phyloP scores from a whole-genome alignment of 2,888 invertebrate genomes.

The Exephanes ischioxanthus region DNA sequence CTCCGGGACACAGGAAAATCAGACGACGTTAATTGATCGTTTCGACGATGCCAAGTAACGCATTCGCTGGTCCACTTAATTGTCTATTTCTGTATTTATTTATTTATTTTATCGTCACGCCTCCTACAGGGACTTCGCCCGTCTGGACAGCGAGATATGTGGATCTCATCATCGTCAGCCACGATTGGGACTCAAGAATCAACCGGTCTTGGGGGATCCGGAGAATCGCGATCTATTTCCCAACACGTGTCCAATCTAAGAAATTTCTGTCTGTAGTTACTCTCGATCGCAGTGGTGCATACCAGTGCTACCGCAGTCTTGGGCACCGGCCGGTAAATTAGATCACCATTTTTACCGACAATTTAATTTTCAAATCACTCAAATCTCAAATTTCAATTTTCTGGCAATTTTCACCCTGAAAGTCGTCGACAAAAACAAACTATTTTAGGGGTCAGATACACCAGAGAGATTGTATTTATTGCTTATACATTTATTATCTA shows the following conservation, averaged over 20 bases:
- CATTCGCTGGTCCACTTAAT: slow-evolving; percentile 64
- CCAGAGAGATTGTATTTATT: too few relatives aligned
- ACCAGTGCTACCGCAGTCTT: neutral
- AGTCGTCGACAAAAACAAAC: too few relatives aligned
- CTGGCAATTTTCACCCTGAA: too few relatives aligned
- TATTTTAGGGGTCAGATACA: too few relatives aligned
- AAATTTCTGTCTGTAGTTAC: slow-evolving; percentile 17
- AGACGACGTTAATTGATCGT: slow-evolving; percentile 64
- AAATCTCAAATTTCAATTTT: too few relatives aligned
- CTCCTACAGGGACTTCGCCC: neutral
- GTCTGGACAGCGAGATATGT: slow-evolving; percentile 13
- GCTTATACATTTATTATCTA: too few relatives aligned
- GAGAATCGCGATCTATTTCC: slow-evolving; percentile 27
- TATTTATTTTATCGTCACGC: slow-evolving; percentile 60
- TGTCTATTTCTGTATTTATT: slow-evolving; percentile 66
- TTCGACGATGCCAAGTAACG: slow-evolving; percentile 62
- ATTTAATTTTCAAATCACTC: too few relatives aligned
- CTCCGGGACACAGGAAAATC: slow-evolving; percentile 36
- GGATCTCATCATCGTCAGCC: slow-evolving; percentile 29
- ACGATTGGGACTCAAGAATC: slow-evolving; percentile 20
- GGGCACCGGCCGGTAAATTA: too few relatives aligned
- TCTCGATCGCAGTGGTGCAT: neutral
- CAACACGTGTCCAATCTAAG: slow-evolving; percentile 13
- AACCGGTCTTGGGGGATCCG: neutral
- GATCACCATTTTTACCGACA: too few relatives aligned